Percentiles rank a stretch among this genome's conserved stretches.
Conservation (phyloP, 2,888 invertebrate species). For the Furcula furcula region DNA sequence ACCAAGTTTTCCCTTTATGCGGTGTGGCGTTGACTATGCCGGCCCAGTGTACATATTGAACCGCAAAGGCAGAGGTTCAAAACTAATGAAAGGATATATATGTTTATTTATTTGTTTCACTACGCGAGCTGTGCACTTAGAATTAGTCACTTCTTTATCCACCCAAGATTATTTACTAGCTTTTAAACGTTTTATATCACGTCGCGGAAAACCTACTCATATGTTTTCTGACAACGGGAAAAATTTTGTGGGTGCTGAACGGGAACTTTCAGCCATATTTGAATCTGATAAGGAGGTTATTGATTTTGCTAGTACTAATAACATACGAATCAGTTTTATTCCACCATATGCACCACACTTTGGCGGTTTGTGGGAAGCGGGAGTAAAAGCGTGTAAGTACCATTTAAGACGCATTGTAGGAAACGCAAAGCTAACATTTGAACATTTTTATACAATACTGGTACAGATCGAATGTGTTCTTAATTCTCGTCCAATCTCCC, state of each 20-base stretch:
- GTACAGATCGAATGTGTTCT: background rate
- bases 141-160: background rate
- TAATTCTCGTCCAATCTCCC: background rate
- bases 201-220: background rate
- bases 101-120: background rate
- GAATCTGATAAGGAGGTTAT: background rate
- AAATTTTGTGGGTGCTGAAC: background rate
- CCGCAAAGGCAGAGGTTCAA: background rate
- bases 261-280: background rate
- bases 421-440: constrained; percentile 14
- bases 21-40: background rate
- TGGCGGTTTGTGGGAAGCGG: constrained; percentile 19
- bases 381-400: constrained; percentile 11
- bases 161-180: background rate
- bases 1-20: background rate
- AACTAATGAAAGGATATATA: too few relatives aligned
- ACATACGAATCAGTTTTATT: background rate
- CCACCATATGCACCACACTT: constrained; percentile 19
- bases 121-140: background rate
- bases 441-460: constrained; percentile 18
- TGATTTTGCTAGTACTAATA: background rate
- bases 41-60: background rate
- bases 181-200: background rate
- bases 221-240: background rate
- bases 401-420: constrained; percentile 15